These are phyloP conservation scores for Parazoanthus darwini DNA, from an alignment of 92 coral and sea anemone species.

Conservation along the genomic window DNA sequence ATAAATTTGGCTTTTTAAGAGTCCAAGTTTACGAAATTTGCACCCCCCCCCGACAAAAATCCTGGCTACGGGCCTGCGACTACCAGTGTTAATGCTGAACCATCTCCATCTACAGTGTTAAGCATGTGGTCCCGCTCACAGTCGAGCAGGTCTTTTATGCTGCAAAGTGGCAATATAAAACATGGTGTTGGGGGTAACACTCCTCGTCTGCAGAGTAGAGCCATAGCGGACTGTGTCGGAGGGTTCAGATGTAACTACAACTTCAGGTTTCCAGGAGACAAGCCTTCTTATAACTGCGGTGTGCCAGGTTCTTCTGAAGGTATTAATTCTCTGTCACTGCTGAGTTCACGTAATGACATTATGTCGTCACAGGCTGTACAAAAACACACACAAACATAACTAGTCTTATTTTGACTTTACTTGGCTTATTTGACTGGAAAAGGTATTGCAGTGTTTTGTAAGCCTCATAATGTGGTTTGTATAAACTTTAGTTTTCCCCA, in stretches of 20 bases:
- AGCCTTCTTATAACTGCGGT: conserved; percentile 71
- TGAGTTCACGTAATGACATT: no score
- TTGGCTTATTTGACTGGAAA: no score
- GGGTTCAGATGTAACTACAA: conserved; percentile 86
- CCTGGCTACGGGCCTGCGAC: no score
- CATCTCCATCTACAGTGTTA: conserved; percentile 1
- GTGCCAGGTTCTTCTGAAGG: conserved; percentile 74
- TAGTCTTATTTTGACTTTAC: no score
- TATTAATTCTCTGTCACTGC: background rate
- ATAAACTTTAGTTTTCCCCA: no score
- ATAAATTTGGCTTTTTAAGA: no score
- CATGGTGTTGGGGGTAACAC: conserved; percentile 9
- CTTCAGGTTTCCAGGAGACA: conserved; percentile 77
- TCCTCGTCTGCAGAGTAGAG: conserved; percentile 10
- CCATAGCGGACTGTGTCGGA: conserved; percentile 39
- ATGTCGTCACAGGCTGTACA: no score
- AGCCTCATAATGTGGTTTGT: no score
- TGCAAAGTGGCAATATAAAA: conserved; percentile 16
- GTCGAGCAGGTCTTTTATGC: conserved; percentile 11
- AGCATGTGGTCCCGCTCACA: conserved; percentile 40
- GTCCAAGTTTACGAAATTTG: no score
- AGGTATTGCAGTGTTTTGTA: no score
- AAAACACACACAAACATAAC: no score
- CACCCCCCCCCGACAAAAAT: no score
- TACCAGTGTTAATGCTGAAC: background rate